Evolutionary conservation across 2,797 vertebrate genomes (phyloP), one percentile per base, ranked within the genome.

Genomic region (Danio kyathit): DNA sequence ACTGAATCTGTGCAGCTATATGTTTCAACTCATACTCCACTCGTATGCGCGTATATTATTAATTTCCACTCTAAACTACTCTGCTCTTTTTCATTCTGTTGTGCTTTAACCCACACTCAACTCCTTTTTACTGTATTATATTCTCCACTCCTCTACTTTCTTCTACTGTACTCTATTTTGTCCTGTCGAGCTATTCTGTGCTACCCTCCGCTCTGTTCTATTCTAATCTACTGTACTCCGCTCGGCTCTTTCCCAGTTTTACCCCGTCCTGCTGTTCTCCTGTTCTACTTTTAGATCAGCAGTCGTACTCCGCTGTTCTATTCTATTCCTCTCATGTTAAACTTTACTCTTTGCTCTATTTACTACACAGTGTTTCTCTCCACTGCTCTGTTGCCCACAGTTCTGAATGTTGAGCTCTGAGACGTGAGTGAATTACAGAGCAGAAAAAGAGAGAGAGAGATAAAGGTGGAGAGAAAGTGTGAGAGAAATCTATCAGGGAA

Each of bases 371-470:
- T 77, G 74, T 65, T 79, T 66, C 70, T 65, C 78, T 57, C 17
- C 60, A 65, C 60, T 65, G 59, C 63, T 75, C 69, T 83, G 49
- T 80, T 81, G 57, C 72, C 56, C 73, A 82, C 71, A 79, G 14
- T 48, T 81, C 74, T 71, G 74, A 70, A 41, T 16, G 74, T 73
- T 83, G 64, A 84, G 78, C 57, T 77, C 52, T 40, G 75, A 80
- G 57, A 79, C 83, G 80, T 86, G 85, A 86, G 80, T 75, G 78
- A 84, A 76, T 84, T 86, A 81, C 80, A 44, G 81, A 84, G 70
- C 80, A 86, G 80, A 44, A 61, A 46, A 71, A 64, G 71, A 64
- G 69, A 76, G 73, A 51, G 29, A 72, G 64, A 21, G 52, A 76
- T 38, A 76, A 69, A 64, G 56, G 21, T 73, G 44, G 54, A 63